Evolutionary conservation across 2,888 invertebrate genomes (phyloP).

Genomic region (Lobophora halterata): DNA sequence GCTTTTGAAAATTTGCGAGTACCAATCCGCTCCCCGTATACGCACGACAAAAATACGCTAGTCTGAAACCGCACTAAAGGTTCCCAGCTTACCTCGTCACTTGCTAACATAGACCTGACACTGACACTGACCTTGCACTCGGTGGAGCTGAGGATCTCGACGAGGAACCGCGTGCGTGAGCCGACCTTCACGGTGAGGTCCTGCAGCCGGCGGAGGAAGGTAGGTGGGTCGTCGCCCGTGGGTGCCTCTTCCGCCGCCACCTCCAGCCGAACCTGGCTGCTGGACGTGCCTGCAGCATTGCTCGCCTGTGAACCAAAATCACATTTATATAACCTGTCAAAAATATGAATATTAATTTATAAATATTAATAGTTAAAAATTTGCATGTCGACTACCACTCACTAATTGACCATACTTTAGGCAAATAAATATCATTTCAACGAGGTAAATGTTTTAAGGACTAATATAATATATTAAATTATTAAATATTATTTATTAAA

Average conservation of each 20-base stretch:
- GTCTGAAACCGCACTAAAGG: not conserved
- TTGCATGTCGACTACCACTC: no score
- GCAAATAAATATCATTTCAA: no score
- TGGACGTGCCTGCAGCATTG: conserved; percentile 82
- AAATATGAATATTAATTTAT: no score
- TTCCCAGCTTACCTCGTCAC: not conserved
- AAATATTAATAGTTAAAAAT: no score
- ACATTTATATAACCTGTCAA: not conserved
- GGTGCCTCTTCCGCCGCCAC: conserved; percentile 79
- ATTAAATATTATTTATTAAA: no score
- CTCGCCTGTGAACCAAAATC: conserved; percentile 51
- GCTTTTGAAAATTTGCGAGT: no score
- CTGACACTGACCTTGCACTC: conserved; percentile 85
- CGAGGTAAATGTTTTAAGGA: no score
- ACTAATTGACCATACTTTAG: no score
- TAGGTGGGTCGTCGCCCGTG: conserved; percentile 88
- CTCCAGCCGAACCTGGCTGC: conserved; percentile 71
- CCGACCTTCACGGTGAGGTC: conserved; percentile 95
- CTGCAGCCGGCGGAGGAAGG: conserved; percentile 90
- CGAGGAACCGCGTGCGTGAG: conserved; percentile 90
- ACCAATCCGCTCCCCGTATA: no score
- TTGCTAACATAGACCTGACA: no score
- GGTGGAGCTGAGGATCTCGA: conserved; percentile 89
- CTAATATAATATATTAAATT: no score
- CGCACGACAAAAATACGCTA: not conserved